Base-by-base conservation (phyloP, 1,140 invertebrate genomes). In the Scaptomyza graminum region DNA sequence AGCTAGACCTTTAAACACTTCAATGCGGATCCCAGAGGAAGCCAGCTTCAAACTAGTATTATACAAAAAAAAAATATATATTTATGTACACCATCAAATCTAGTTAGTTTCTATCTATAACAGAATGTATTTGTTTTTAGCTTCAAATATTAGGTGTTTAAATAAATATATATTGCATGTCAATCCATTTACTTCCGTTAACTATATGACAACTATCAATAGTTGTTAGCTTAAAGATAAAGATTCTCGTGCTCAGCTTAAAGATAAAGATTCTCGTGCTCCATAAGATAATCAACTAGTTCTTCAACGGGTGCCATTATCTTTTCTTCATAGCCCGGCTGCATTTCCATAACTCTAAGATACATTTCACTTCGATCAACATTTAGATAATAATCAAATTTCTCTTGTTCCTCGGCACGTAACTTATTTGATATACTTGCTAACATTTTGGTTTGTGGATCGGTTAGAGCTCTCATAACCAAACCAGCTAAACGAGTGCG, bases 351-450 rank as follows among this genome's bases (percentile, higher is more conserved):
- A 1, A 90, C 76, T n/a, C 76, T 57, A 37, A 69, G 13, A 54
- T 84, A 76, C 51, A 91, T 46, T 31, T 81, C 90, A 34, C 54
- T 77, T 0, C 90, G 81, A 54, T 91, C 76, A 5, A 25, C 22
- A 50, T 90, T 91, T 11, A 91, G 74, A 60, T 91, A 91, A 49
- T 54, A 77, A 15, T 91, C 90, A 13, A 90, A 91, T 31, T 67
- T 83, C 15, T 84, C 79, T 0, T 76, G 85, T 5, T 90, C 82
- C 28, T 78, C 66, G 0, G 60, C 15, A 12, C 85, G 79, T 18
- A 87, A 16, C 11, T 62, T 67, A 54, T 84, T 81, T 0, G 68
- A 50, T 6, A 90, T 34, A n/a, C 63, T 55, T 0, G 76, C 22
- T 0, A 63, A 77, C 52, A 91, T 76, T 57, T 81, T 78, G 12